These are phyloP conservation scores for Phragmatobia fuliginosa DNA, from an alignment of 2,888 invertebrate species.

Conservation along the genomic window DNA sequence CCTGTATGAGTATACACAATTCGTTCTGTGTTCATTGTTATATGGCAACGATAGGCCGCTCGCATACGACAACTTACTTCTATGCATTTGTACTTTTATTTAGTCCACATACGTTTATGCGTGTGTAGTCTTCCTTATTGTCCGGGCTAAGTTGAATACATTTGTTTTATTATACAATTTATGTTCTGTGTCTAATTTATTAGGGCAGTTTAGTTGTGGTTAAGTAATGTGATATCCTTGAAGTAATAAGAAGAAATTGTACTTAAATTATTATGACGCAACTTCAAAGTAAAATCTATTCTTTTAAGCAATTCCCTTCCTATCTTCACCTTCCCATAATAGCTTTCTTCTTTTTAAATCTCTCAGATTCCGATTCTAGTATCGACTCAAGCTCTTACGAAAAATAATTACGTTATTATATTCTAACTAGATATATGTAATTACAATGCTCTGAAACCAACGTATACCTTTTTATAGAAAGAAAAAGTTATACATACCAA, in stretches of 20 bases:
- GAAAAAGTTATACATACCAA: too few species aligned
- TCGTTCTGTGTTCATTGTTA: constrained; percentile 60
- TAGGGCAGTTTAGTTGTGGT: constrained; percentile 25
- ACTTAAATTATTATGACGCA: neutral
- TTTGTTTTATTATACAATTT: constrained; percentile 49
- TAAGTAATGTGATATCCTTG: constrained; percentile 11
- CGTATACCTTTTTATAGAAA: too few species aligned
- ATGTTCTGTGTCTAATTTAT: constrained; percentile 40
- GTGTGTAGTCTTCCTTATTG: constrained; percentile 50
- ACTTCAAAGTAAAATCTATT: neutral
- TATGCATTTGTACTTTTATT: constrained; percentile 32
- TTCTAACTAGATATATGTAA: too few species aligned
- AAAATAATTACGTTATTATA: too few species aligned
- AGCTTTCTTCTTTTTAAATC: too few species aligned
- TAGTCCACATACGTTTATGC: constrained; percentile 29
- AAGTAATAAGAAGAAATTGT: neutral
- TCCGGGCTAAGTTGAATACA: constrained; percentile 40
- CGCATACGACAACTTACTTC: constrained; percentile 42
- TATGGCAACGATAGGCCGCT: constrained; percentile 55
- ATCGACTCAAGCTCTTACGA: too few species aligned
- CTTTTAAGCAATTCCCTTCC: too few species aligned
- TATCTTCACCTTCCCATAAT: too few species aligned
- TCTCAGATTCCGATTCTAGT: too few species aligned
- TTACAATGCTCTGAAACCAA: too few species aligned
- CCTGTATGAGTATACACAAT: constrained; percentile 55